Base-by-base conservation (phyloP, 2,888 invertebrate species). In the Seira sanloemensis region DNA sequence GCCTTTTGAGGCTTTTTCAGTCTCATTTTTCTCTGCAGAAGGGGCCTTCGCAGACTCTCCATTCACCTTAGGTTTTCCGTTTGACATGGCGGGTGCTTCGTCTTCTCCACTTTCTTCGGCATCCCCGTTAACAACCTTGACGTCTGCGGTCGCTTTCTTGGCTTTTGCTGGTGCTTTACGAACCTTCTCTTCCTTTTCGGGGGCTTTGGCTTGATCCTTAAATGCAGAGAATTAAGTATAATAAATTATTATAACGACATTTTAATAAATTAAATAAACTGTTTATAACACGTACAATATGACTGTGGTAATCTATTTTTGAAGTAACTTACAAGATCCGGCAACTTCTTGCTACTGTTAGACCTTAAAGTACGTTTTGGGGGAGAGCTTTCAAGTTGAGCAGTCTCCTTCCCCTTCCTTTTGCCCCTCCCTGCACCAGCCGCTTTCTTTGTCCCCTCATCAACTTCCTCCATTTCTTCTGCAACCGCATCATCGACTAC, bases 381-480 rank as follows among this genome's bases (percentile, higher is more conserved):
- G 21, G 58, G 72, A 0, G 69, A 46, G 18, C 23, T 23, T 7
- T 77, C 77, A n/a, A 0, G 25, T 7, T 0, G 68, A 1, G 19
- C n/a, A n/a, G 21, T 50, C n/a, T 68, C 24, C 24, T 37, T 65
- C 2, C 16, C 79, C 73, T 79, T 79, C 25, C 62, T 46, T n/a
- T 79, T 79, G 24, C 71, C 71, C 5, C 78, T 62, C n/a, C n/a
- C n/a, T n/a, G n/a, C n/a, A 0, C 79, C 79, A 2, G 72, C 79
- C 2, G 72, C 2, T 50, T 78, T 78, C 50, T 72, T 79, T n/a
- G n/a, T n/a, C n/a, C n/a, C n/a, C n/a, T n/a, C n/a, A n/a, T n/a
- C n/a, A n/a, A n/a, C n/a, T n/a, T n/a, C n/a, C n/a, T n/a, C n/a
- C 0, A 66, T 50, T 24, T 46, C 73, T 54, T 25, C 73, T 5